Conservation (phyloP, 2,797 vertebrate species). For the Pampus argenteus region DNA sequence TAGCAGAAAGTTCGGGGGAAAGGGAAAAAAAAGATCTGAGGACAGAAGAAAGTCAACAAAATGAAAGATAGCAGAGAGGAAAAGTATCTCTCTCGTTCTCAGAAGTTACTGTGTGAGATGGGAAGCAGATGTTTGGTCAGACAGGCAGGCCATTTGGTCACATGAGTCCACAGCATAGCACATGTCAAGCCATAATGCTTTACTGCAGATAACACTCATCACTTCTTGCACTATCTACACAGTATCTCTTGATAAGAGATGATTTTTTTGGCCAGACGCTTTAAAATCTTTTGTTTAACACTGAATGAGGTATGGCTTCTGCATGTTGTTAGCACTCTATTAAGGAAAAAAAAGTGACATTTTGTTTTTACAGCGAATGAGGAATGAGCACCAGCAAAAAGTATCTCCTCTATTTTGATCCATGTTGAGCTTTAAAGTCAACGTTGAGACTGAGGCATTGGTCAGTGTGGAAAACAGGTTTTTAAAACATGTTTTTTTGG, state of each 20-base stretch:
- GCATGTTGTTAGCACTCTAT: slow-evolving; percentile 43
- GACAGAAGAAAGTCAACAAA: slow-evolving; percentile 56
- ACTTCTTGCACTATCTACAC: slow-evolving; percentile 50
- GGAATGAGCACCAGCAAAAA: slow-evolving; percentile 37
- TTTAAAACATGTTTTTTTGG: slow-evolving; percentile 55
- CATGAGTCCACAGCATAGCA: slow-evolving; percentile 54
- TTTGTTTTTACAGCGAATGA: slow-evolving; percentile 61
- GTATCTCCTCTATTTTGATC: slow-evolving; percentile 23
- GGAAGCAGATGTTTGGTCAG: slow-evolving; percentile 74
- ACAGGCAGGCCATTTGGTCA: slow-evolving; percentile 61
- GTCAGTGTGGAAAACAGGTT: slow-evolving; percentile 36
- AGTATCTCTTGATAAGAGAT: slow-evolving; percentile 53
- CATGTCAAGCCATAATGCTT: slow-evolving; percentile 57
- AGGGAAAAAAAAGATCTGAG: slow-evolving; percentile 31
- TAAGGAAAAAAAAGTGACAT: slow-evolving; percentile 44
- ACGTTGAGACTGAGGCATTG: slow-evolving; percentile 22
- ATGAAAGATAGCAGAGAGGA: slow-evolving; percentile 49
- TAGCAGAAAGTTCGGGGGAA: slow-evolving; percentile 28
- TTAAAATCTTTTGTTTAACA: slow-evolving; percentile 52
- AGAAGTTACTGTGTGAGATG: slow-evolving; percentile 67
- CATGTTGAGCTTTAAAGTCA: slow-evolving; percentile 39
- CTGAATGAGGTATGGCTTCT: slow-evolving; percentile 36
- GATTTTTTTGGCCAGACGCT: slow-evolving; percentile 30
- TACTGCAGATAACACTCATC: slow-evolving; percentile 61
- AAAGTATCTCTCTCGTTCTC: slow-evolving; percentile 44